phyloP scores from a whole-genome alignment of 2,113 vertebrate species.

The Thunnus thynnus region DNA sequence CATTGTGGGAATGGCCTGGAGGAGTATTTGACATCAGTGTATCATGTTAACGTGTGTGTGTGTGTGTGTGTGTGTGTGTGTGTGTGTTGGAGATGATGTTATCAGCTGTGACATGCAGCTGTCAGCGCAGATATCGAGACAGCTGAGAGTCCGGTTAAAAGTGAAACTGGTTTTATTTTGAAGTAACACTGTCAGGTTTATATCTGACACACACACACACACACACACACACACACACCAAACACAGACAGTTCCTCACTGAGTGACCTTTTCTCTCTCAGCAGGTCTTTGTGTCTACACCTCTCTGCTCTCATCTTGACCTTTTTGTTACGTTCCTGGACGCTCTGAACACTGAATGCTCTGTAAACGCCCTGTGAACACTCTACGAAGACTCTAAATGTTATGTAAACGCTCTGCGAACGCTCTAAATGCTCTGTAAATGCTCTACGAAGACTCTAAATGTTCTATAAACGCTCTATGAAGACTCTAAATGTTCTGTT shows the following conservation, averaged over 20 bases:
- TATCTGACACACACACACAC: conserved; percentile 7
- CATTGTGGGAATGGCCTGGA: conserved; percentile 26
- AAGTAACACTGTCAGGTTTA: conserved; percentile 11
- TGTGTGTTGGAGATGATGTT: conserved; percentile 24
- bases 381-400: too few species aligned
- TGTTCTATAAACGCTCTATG: too few species aligned
- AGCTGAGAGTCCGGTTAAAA: conserved; percentile 53
- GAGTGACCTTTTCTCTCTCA: conserved; percentile 50
- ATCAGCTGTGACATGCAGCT: conserved; percentile 50
- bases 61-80: background rate
- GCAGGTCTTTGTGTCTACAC: conserved; percentile 31
- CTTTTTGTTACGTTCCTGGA: conserved; percentile 27
- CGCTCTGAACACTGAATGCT: background rate
- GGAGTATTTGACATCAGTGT: conserved; percentile 6
- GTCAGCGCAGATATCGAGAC: conserved; percentile 23
- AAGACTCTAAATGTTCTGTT: too few species aligned
- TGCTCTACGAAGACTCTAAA: too few species aligned
- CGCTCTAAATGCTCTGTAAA: too few species aligned
- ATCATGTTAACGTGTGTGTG: background rate
- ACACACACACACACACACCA: conserved; percentile 12
- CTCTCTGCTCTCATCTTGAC: conserved; percentile 16
- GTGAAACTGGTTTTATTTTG: conserved; percentile 37
- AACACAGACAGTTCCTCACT: conserved; percentile 7
- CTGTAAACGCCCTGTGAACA: too few species aligned
- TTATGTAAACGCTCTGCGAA: too few species aligned